These are phyloP conservation scores for Drosophila cognata DNA, from an alignment of 2,888 invertebrate species.

Conservation along the genomic window DNA sequence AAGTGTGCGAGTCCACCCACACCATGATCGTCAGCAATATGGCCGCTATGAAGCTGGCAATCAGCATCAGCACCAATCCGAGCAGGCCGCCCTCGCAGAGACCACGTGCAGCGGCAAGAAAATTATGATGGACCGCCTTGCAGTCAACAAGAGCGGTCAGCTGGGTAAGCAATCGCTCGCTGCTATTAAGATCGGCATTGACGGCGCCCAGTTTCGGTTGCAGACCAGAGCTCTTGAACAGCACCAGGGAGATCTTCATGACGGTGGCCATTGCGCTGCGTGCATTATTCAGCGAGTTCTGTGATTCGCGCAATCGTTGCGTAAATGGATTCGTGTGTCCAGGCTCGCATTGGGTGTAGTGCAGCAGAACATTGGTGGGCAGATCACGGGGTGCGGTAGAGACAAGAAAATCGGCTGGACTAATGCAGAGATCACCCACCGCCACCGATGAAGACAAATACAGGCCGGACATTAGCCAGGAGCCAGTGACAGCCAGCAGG, in stretches of 20 bases:
- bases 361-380: conserved; percentile 88
- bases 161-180: conserved; percentile 89
- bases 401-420: conserved; percentile 92
- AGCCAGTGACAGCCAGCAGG: conserved; percentile 93
- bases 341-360: conserved; percentile 93
- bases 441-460: conserved; percentile 94
- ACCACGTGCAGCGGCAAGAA: conserved; percentile 91
- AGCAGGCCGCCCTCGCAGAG: conserved; percentile 93
- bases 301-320: conserved; percentile 92
- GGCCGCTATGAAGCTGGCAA: conserved; percentile 94
- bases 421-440: conserved; percentile 93
- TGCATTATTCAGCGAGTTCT: conserved; percentile 87
- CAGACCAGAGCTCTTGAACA: conserved; percentile 86
- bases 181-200: conserved; percentile 91
- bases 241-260: conserved; percentile 84
- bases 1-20: conserved; percentile 97
- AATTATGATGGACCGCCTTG: conserved; percentile 92
- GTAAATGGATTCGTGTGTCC: conserved; percentile 92
- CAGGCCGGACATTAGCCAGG: conserved; percentile 95
- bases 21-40: conserved; percentile 96
- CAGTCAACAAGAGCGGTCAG: conserved; percentile 92
- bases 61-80: conserved; percentile 93
- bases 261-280: conserved; percentile 85
- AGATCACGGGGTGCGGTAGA: conserved; percentile 87
- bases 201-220: conserved; percentile 91